These are phyloP conservation scores for Lasioglossum malachurum DNA, from an alignment of 2,888 invertebrate species.

Conservation along the genomic window DNA sequence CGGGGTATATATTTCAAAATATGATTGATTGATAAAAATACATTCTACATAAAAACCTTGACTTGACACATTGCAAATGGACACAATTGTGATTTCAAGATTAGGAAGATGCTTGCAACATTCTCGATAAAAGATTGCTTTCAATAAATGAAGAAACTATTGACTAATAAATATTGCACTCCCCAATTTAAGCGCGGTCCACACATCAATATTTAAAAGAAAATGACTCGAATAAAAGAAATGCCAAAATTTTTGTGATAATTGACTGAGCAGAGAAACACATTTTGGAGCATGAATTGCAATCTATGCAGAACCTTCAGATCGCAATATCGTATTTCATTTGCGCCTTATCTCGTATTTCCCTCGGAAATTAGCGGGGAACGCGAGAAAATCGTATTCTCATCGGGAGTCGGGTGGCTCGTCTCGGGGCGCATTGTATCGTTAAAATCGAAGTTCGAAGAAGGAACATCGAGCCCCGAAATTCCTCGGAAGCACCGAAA, in stretches of 20 bases:
- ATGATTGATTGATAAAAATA: neutral
- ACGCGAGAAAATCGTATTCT: neutral
- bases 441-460: constrained; percentile 15
- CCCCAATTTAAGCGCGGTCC: neutral
- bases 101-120: too few relatives aligned
- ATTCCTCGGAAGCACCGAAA: constrained; percentile 5
- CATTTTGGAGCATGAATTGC: neutral
- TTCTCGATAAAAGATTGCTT: neutral
- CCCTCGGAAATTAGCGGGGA: neutral
- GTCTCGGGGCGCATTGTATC: neutral
- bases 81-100: too few relatives aligned
- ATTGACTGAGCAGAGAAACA: neutral
- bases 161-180: neutral
- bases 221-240: neutral
- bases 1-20: neutral
- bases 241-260: neutral
- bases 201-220: neutral
- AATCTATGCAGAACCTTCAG: neutral
- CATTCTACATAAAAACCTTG: too few relatives aligned
- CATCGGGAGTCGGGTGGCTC: neutral
- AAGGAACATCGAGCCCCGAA: neutral
- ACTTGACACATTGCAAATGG: too few relatives aligned
- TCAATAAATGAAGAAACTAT: neutral
- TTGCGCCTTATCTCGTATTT: neutral
- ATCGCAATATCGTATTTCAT: neutral